These are phyloP conservation scores for Darevskia nairensis DNA, from an alignment of 2,797 vertebrate genomes.

Conservation along the genomic window DNA sequence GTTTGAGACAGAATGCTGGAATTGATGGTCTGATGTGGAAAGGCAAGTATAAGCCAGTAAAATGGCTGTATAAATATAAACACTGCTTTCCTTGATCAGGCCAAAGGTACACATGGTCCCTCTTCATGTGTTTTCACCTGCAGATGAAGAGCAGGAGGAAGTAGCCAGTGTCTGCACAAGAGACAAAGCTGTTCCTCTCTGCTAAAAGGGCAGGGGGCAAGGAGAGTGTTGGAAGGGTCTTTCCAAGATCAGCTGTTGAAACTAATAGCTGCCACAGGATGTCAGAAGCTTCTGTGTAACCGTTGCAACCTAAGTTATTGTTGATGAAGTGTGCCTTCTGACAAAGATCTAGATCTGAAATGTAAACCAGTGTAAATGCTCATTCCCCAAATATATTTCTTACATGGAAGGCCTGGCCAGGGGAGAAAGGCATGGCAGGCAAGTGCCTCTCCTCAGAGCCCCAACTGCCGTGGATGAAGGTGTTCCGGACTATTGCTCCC, in stretches of 20 bases:
- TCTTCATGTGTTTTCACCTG: neutral
- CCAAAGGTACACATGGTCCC: neutral
- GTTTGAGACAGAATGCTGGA: neutral
- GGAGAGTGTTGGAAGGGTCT: neutral
- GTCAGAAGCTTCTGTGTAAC: neutral
- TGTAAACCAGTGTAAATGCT: neutral
- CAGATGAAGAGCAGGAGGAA: neutral
- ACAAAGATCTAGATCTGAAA: neutral
- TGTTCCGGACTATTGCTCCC: conserved; percentile 48
- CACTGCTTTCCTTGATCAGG: neutral
- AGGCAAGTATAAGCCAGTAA: neutral
- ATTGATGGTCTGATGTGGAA: neutral
- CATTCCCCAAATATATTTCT: neutral
- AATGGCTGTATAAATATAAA: neutral
- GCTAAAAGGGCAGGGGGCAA: neutral
- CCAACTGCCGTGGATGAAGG: conserved; percentile 24
- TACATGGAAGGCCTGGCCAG: conserved; percentile 47
- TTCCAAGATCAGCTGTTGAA: neutral
- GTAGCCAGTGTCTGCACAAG: neutral
- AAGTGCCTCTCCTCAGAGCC: conserved; percentile 50
- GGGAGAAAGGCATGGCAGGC: conserved; percentile 38
- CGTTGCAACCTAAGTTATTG: neutral
- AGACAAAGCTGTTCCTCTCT: neutral
- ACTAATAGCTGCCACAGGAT: neutral
- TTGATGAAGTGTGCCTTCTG: neutral